Percentiles rank a stretch among this genome's conserved stretches.
Evolutionary conservation across 2,797 vertebrate species (phyloP).

Genomic region (Leptoclinus maculatus): DNA sequence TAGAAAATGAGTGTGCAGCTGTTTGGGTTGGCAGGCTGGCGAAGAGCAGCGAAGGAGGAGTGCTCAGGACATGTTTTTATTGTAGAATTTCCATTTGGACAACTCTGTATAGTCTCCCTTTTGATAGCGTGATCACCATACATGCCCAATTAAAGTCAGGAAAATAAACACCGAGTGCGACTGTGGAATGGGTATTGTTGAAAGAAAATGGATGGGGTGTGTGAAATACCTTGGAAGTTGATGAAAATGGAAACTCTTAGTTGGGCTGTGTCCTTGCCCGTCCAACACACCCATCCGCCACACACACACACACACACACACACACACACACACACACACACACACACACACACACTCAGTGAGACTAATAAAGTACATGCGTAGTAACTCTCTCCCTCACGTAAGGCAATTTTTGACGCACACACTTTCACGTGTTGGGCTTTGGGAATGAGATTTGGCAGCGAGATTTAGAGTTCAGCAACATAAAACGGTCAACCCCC

Average conservation of each 20-base stretch:
- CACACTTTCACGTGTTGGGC: not conserved
- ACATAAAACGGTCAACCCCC: conserved; percentile 53
- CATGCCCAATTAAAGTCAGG: conserved; percentile 63
- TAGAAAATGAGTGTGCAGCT: conserved; percentile 58
- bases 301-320: conserved; percentile 16
- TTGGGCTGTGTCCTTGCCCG: conserved; percentile 63
- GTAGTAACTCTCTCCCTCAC: conserved; percentile 30
- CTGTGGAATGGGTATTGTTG: conserved; percentile 54
- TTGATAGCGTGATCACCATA: conserved; percentile 69
- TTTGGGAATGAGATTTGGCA: conserved; percentile 37
- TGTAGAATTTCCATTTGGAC: conserved; percentile 66
- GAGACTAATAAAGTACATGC: conserved; percentile 59
- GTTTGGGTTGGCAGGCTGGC: conserved; percentile 64
- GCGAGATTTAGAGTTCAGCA: conserved; percentile 44
- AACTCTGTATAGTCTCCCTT: conserved; percentile 47
- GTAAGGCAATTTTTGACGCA: conserved; percentile 48
- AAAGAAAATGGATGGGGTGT: conserved; percentile 73
- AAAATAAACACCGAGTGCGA: conserved; percentile 67
- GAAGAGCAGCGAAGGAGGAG: conserved; percentile 31
- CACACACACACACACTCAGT: conserved; percentile 44
- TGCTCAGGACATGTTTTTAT: conserved; percentile 61
- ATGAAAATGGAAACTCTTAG: conserved; percentile 80
- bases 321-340: conserved; percentile 40
- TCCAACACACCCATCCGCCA: conserved; percentile 63
- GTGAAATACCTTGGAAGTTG: conserved; percentile 70